Evolutionary conservation across 2,888 invertebrate genomes (phyloP).

Genomic region (Pantelozetes paolii): DNA sequence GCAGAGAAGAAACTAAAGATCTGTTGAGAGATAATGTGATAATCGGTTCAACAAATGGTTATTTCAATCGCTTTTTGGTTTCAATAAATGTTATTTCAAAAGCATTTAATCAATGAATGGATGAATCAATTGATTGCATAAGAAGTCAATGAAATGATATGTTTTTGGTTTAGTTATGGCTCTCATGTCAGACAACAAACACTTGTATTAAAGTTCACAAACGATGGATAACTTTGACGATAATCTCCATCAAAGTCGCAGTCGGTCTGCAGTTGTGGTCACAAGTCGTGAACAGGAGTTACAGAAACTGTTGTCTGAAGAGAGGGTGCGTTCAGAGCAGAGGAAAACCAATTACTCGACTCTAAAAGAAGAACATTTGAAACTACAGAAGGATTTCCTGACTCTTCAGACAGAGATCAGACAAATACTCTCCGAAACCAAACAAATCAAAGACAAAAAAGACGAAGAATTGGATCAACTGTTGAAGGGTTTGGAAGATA

Average conservation of each 20-base stretch:
- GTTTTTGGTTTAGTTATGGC: neutral
- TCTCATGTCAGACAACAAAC: conserved; percentile 4
- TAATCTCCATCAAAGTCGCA: neutral
- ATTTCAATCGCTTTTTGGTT: too few relatives aligned
- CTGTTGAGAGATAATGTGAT: neutral
- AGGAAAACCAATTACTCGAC: conserved; percentile 38
- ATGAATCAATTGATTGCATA: neutral
- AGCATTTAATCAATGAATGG: too few relatives aligned
- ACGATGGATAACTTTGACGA: neutral
- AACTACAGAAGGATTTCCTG: conserved; percentile 41
- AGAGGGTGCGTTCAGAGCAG: conserved; percentile 42
- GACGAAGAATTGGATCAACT: conserved; percentile 36
- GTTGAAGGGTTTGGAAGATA: conserved; percentile 27
- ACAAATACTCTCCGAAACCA: conserved; percentile 39
- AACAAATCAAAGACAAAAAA: conserved; percentile 40
- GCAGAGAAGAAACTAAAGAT: neutral
- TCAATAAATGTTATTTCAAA: too few relatives aligned
- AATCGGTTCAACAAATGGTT: too few relatives aligned
- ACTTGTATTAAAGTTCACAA: neutral
- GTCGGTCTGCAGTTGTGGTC: conserved; percentile 16
- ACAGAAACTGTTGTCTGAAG: conserved; percentile 38
- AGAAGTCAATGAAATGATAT: neutral
- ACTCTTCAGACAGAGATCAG: conserved; percentile 40
- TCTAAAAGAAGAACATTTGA: conserved; percentile 42
- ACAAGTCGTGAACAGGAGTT: conserved; percentile 39